phyloP scores from a whole-genome alignment of 2,113 vertebrate genomes.

The Arizona elegans region DNA sequence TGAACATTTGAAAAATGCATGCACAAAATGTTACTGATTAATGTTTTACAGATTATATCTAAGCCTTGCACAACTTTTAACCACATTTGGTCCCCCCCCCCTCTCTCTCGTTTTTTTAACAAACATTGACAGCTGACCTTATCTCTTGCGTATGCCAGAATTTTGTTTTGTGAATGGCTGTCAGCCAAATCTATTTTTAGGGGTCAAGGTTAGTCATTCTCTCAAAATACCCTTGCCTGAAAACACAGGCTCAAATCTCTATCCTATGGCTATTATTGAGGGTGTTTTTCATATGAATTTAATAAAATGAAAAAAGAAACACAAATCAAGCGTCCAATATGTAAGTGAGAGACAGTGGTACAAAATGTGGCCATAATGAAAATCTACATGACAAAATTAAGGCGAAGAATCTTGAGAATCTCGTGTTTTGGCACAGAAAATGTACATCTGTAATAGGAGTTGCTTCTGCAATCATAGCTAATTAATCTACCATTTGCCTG shows the following conservation, averaged over 20 bases:
- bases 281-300: slow-evolving; percentile 36
- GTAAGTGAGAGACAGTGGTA: not conserved
- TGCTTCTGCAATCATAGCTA: not conserved
- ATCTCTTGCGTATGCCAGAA: slow-evolving; percentile 31
- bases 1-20: slow-evolving; percentile 34
- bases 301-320: not conserved
- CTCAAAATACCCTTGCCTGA: slow-evolving; percentile 48
- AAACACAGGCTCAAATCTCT: slow-evolving; percentile 30
- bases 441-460: accelerated
- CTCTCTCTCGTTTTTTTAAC: not conserved
- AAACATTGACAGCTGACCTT: slow-evolving; percentile 25
- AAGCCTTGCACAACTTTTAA: slow-evolving; percentile 46
- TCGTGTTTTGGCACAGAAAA: not conserved
- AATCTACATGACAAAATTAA: not conserved
- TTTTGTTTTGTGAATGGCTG: slow-evolving; percentile 35
- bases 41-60: not conserved
- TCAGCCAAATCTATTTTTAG: slow-evolving; percentile 60
- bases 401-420: not conserved
- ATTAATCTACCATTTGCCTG: not conserved
- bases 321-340: not conserved
- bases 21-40: not conserved
- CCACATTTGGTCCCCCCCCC: slow-evolving; percentile 16
- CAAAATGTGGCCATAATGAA: not conserved
- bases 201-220: slow-evolving; percentile 43
- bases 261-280: slow-evolving; percentile 39